Base-by-base conservation (phyloP, 2,113 vertebrate genomes). In the Hippolais icterina region DNA sequence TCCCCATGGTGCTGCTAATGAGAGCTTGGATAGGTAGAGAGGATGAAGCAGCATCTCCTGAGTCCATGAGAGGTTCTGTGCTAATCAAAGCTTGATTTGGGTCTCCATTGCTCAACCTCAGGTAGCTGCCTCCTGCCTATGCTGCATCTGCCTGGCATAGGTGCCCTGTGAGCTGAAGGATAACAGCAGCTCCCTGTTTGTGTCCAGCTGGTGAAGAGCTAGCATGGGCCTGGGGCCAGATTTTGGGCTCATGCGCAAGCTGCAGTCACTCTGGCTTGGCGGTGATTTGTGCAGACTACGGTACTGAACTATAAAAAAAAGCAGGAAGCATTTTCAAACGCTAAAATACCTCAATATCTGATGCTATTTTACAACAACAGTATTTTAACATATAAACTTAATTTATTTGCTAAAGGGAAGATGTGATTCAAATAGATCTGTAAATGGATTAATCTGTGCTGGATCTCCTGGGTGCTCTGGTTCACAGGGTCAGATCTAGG, bases 1-100 rank as follows among this genome's bases (percentile, higher is more conserved):
- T 19, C 33, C 29, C 41, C 0, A 0, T 5, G 50, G 46, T 3
- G 11, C 85, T 16, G n/a, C 78, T 56, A 4, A 3, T 0, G 5
- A 23, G 47, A 35, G 11, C 21, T 76, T 29, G 14, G n/a, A 4
- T 3, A 15, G 24, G 9, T 7, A 20, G 18, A 42, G 53, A 49
- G 24, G 29, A 13, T 5, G 50, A 52, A 41, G 19, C 46, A 37
- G 35, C 37, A 12, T 87, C 65, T 60, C 46, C 33, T 0, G 0
- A 68, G 27, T 28, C 53, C 68, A 1, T 0, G 8, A 44, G 46
- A 19, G 57, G 9, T 53, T 90, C 44, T 15, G 20, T 53, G 65
- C 20, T 9, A 42, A 10, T 50, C 33, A 80, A 57, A 76, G 57
- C 24, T 5, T 12, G 37, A 18, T 70, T 28, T 70, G 23, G 15